A percentile compares a stretch with the other conserved stretches of the same genome.
Evolutionary conservation across 2,113 vertebrate genomes (phyloP).

Genomic region (Malurus elegans): DNA sequence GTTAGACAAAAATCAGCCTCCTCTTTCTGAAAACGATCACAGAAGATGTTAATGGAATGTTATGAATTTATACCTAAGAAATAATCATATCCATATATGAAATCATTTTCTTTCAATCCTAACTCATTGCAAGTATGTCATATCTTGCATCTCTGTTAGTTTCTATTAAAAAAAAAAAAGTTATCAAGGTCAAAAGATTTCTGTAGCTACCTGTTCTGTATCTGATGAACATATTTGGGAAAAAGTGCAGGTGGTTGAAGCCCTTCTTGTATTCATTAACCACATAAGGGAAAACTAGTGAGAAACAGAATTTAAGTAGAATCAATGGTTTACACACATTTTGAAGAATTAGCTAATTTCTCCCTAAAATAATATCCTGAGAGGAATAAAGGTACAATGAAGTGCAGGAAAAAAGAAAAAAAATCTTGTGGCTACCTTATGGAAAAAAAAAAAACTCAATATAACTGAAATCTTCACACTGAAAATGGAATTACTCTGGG

Average conservation of each 20-base stretch:
- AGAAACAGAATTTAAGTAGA: neutral
- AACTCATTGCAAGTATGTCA: neutral
- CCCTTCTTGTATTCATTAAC: neutral
- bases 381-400: neutral
- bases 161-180: neutral
- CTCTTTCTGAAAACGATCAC: neutral
- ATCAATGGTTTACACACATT: neutral
- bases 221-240: neutral
- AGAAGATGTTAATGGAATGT: neutral
- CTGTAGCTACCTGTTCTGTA: neutral
- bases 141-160: neutral
- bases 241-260: neutral
- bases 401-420: neutral
- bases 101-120: neutral
- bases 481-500: neutral
- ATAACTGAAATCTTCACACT: neutral
- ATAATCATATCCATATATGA: neutral
- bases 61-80: neutral
- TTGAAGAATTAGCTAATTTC: neutral
- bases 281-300: neutral
- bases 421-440: neutral
- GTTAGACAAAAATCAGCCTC: neutral
- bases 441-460: neutral
- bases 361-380: neutral
- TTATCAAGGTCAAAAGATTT: neutral